Evolutionary conservation across 2,888 invertebrate species (phyloP).

Genomic region (Ditula angustiorana): DNA sequence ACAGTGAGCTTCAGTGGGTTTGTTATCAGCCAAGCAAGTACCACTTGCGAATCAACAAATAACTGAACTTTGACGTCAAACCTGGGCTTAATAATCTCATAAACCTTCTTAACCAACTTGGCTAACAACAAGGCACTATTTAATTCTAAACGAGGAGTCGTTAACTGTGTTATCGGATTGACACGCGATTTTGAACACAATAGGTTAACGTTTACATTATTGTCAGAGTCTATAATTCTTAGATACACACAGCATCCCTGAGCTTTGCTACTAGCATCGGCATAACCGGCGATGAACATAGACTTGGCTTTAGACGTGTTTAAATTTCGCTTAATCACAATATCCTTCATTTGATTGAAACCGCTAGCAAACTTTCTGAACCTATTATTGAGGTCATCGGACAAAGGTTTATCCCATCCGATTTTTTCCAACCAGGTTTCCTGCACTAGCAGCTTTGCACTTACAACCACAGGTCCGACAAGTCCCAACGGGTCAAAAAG

Average conservation of each 20-base stretch:
- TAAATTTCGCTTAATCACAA: background rate
- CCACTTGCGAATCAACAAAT: slow-evolving; percentile 8
- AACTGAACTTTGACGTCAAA: slow-evolving; percentile 3
- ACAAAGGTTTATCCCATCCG: background rate
- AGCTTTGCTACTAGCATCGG: background rate
- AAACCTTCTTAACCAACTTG: background rate
- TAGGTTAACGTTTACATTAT: background rate
- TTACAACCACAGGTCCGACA: background rate
- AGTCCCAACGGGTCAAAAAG: too few relatives aligned
- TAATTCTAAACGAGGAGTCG: background rate
- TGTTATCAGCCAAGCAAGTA: slow-evolving; percentile 6
- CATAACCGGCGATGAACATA: background rate
- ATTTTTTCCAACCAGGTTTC: background rate
- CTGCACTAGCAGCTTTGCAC: background rate
- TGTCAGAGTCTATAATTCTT: background rate
- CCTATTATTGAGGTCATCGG: background rate
- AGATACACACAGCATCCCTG: slow-evolving; percentile 10
- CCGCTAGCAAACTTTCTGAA: background rate
- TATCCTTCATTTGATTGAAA: background rate
- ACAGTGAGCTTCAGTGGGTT: background rate
- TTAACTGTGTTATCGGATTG: slow-evolving; percentile 3
- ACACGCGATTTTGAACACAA: slow-evolving; percentile 9
- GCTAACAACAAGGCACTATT: slow-evolving; percentile 11
- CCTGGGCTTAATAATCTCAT: background rate
- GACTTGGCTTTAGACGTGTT: background rate